Percentiles rank a stretch among this genome's conserved stretches.
These are phyloP conservation scores for Hermetia illucens DNA, from an alignment of 1,140 invertebrate species.

Conservation along the genomic window DNA sequence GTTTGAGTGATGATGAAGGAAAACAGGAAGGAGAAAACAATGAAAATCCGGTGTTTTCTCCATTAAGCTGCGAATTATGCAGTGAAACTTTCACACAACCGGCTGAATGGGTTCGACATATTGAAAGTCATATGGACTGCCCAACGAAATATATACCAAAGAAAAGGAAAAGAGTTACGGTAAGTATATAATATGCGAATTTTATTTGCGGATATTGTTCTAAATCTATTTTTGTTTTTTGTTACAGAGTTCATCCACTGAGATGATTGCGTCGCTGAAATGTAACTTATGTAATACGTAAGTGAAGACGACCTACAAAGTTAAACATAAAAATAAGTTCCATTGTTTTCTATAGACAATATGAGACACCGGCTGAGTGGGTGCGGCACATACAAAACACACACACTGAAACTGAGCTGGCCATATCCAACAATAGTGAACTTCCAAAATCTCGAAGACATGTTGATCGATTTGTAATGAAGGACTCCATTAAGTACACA, in stretches of 20 bases:
- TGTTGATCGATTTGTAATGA: neutral
- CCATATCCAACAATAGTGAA: constrained; percentile 58
- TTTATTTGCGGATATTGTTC: constrained; percentile 3
- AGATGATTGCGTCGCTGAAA: neutral
- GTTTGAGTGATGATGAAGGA: constrained; percentile 49
- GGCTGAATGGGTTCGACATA: constrained; percentile 64
- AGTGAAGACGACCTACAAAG: constrained; percentile 5
- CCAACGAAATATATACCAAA: constrained; percentile 40
- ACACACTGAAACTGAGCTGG: constrained; percentile 69
- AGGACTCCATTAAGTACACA: neutral
- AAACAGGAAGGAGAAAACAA: constrained; percentile 12
- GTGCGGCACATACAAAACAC: constrained; percentile 67
- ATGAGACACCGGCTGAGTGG: constrained; percentile 69
- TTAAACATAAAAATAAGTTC: neutral
- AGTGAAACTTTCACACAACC: constrained; percentile 69
- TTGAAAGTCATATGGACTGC: constrained; percentile 46
- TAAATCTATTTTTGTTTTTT: constrained; percentile 10
- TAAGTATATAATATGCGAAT: constrained; percentile 17
- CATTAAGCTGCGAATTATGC: constrained; percentile 66
- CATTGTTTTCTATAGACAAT: constrained; percentile 23
- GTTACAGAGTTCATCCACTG: constrained; percentile 17
- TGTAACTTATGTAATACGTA: constrained; percentile 71
- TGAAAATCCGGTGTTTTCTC: constrained; percentile 40
- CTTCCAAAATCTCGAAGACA: constrained; percentile 32
- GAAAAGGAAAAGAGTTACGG: constrained; percentile 37